Evolutionary conservation across 2,113 vertebrate genomes (phyloP), one percentile per base, ranked within the genome.

Genomic region (Manacus vitellinus): DNA sequence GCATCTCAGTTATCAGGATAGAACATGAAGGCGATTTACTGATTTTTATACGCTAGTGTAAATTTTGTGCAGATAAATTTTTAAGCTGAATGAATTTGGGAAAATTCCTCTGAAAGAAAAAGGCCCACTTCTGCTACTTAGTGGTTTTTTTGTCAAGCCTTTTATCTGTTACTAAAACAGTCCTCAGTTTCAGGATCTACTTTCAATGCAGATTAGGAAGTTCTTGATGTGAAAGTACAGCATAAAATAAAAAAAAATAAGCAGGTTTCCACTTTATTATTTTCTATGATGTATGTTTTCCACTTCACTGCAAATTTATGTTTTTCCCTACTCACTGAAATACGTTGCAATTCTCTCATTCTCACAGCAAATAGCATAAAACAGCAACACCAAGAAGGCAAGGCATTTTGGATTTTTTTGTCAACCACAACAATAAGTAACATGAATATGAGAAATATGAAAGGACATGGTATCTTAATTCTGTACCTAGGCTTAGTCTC

Each of bases 171-270:
- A 74, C 55, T 94, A 63, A 85, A 93, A 68, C 68, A 65, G 85
- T 95, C 31, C 37, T 97, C 65, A 82, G 70, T 95, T 93, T 88
- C 62, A 30, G 93, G 89, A 79, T 95, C 59, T 92, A 89, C 93
- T 88, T 97, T 87, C 79, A 95, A 30, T 63, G 82, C 66, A 89
- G 83, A 55, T 70, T 70, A 85, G 67, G 65, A 95, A 94, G 78
- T 76, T 92, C 58, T 92, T 91, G 63, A 82, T 74, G 39, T 85
- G 58, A 95, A 94, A 75, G 47, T 90, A 83, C 56, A 91, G 47
- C 28, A 39, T 89, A 85, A 88, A 74, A 87, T 16, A 83, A 52
- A 88, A 84, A 68, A 88, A 84, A 66, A 59, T 5, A 67, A 68
- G 59, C 11, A 51, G 14, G 4, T 74, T 96, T 82, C 30, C 15